Evolutionary conservation across 2,113 vertebrate genomes (phyloP).

Genomic region (Anguilla rostrata): DNA sequence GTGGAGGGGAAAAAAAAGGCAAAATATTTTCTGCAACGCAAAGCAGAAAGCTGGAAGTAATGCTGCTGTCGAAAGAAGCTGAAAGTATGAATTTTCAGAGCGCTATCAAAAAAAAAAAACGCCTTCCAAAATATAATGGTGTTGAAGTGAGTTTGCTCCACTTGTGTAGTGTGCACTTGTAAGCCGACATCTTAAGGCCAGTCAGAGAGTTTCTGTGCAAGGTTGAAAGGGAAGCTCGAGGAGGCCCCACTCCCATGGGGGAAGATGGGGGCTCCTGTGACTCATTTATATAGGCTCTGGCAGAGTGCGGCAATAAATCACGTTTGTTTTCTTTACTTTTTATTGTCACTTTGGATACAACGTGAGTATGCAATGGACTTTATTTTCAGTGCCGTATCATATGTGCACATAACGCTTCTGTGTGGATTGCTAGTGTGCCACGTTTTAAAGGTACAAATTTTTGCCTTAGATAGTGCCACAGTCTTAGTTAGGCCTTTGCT

Average conservation of each 20-base stretch:
- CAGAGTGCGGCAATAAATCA: not conserved
- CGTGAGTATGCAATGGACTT: not conserved
- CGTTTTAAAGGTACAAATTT: no score
- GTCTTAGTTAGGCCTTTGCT: no score
- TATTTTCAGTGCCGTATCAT: not conserved
- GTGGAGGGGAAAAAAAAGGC: constrained; percentile 81
- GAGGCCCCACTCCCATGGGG: not conserved
- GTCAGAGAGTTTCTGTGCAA: not conserved
- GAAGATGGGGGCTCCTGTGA: not conserved
- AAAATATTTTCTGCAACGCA: constrained; percentile 88
- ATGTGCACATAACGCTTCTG: not conserved
- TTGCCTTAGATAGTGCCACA: no score
- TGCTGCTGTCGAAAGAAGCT: constrained; percentile 60
- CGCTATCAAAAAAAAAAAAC: not conserved
- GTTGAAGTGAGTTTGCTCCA: not conserved
- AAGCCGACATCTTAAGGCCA: not conserved
- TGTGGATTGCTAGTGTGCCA: no score
- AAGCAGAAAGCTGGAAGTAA: constrained; percentile 76
- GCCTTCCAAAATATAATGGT: constrained; percentile 23
- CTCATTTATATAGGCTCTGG: not conserved
- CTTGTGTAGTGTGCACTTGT: constrained; percentile 4
- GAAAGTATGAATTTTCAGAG: constrained; percentile 58
- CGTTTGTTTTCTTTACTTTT: not conserved
- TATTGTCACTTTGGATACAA: not conserved
- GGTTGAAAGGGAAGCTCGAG: not conserved